Evolutionary conservation across 2,113 vertebrate species (phyloP), one percentile per base, ranked within the genome.

Genomic region (Microcebus lehilahytsara): DNA sequence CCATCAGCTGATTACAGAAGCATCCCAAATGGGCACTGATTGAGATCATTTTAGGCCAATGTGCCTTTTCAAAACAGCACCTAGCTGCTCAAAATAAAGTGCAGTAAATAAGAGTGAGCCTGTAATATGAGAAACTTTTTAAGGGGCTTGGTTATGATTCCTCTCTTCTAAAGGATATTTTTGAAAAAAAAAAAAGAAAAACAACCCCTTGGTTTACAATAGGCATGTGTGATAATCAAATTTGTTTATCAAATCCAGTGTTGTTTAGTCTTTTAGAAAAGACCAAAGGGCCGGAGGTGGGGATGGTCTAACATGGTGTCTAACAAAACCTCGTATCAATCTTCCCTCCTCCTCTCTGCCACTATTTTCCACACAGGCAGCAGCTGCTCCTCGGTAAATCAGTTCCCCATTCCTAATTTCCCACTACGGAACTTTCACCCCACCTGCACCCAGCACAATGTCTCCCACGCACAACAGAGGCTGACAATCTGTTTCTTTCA

Each of bases 401-500:
- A 27, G 22, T 37, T 62, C 80, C 91, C 74, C 27, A 23, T 34
- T 79, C 62, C n/a, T 74, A 11, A 20, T 2, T 81, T 71, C 77
- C 74, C 77, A 89, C 78, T 40, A 14, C 32, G 34, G 75, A 78
- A 75, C 46, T 37, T 30, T 83, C 51, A 72, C 80, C 77, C 37
- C 37, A 62, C 83, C 6, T 0, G 5, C 51, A 66, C 42, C 13
- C 2, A 9, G 77, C 49, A 19, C 53, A 17, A 10, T 1, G 1
- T 71, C 86, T 87, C 89, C 93, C 93, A 92, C 95, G 84, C 84
- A 51, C 66, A 46, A 19, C 40, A 27, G 37, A 4, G 25, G 37
- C 89, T 92, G 78, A 66, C 92, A 85, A 56, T 92, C 86, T 91
- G 93, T 3, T 64, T 79, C 77, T 87, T 64, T 78, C 40, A 92